Conservation (phyloP, 2,113 vertebrate genomes). For the Fregetta grallaria region DNA sequence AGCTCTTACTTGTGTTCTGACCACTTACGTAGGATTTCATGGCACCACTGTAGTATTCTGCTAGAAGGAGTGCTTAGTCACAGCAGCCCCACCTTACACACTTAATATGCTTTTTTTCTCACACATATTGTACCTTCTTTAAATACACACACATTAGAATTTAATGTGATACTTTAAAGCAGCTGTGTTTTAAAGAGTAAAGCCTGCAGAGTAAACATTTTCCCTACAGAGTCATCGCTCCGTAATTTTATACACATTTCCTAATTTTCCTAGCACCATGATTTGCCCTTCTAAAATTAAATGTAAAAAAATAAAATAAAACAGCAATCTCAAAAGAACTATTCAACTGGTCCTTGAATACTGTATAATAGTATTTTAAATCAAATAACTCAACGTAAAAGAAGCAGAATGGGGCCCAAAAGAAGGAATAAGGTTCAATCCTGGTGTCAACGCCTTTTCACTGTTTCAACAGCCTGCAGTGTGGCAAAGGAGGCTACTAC, state of each 20-base stretch:
- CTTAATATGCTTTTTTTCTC: constrained; percentile 6
- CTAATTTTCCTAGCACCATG: constrained; percentile 45
- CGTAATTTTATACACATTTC: constrained; percentile 32
- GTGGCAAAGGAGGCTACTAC: neutral
- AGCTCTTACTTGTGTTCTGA: constrained; percentile 74
- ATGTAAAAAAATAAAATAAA: constrained; percentile 5
- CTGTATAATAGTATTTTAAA: neutral
- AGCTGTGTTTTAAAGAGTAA: constrained; percentile 52
- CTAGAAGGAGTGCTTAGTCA: constrained; percentile 41
- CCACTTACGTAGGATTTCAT: constrained; percentile 75
- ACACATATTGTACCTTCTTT: constrained; percentile 8
- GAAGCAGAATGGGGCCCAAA: neutral
- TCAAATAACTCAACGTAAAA: neutral
- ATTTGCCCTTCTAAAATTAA: constrained; percentile 31
- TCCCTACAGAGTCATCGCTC: constrained; percentile 32
- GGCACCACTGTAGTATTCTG: constrained; percentile 15
- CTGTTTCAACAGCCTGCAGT: neutral
- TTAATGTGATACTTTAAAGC: constrained; percentile 53
- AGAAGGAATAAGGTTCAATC: neutral
- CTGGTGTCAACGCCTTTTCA: neutral
- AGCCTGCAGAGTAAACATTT: constrained; percentile 63
- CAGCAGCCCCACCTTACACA: constrained; percentile 15
- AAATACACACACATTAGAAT: constrained; percentile 36
- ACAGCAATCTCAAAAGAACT: neutral
- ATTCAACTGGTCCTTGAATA: neutral